Evolutionary conservation across 2,113 vertebrate genomes (phyloP).

Genomic region (Sorex fumeus): DNA sequence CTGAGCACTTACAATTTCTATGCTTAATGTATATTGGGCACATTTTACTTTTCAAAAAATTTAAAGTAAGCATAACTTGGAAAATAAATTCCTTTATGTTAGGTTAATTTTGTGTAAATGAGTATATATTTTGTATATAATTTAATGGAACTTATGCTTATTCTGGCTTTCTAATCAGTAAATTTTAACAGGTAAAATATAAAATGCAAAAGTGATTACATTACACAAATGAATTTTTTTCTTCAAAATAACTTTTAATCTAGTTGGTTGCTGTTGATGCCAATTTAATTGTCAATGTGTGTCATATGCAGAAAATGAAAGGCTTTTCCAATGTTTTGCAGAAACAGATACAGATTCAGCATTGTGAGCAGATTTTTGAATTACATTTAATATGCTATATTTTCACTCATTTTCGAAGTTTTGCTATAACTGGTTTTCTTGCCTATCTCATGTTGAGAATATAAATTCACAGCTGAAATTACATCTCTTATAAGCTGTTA

Average conservation of each 20-base stretch:
- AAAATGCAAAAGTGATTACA: background rate
- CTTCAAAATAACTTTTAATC: background rate
- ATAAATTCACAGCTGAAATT: background rate
- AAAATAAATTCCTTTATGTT: background rate
- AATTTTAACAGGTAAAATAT: background rate
- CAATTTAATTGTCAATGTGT: background rate
- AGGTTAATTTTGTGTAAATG: too few species aligned
- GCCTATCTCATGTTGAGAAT: background rate
- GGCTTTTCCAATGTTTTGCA: background rate
- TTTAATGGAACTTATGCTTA: background rate
- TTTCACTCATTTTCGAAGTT: background rate
- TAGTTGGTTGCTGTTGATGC: background rate
- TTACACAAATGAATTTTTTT: background rate
- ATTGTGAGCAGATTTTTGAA: background rate
- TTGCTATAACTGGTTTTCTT: background rate
- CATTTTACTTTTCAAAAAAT: too few species aligned
- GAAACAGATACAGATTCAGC: conserved; percentile 8
- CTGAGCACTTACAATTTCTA: too few species aligned
- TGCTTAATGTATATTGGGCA: too few species aligned
- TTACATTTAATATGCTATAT: background rate
- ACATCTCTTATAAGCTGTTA: background rate
- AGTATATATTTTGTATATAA: too few species aligned
- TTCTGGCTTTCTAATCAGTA: background rate
- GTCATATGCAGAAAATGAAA: background rate
- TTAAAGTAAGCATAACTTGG: background rate